phyloP scores from a whole-genome alignment of 1,140 invertebrate genomes.

The Lordiphosa collinella region DNA sequence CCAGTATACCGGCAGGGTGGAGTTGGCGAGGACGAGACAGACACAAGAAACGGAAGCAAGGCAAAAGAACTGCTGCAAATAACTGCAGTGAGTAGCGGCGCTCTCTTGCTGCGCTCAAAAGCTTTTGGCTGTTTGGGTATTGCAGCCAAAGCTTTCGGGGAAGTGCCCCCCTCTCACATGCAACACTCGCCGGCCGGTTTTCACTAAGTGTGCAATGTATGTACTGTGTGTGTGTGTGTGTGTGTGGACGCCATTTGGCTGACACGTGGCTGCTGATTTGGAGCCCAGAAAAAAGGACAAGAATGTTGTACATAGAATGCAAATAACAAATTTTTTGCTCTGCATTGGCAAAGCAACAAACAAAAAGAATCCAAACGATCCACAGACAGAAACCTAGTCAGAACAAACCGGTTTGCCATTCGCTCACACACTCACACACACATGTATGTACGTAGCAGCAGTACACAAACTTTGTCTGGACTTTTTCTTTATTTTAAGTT shows the following conservation, averaged over 20 bases:
- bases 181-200: conserved; percentile 66
- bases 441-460: conserved; percentile 15
- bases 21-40: conserved; percentile 31
- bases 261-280: conserved; percentile 62
- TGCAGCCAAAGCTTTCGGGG: conserved; percentile 50
- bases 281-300: conserved; percentile 49
- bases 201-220: conserved; percentile 11
- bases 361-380: conserved; percentile 31
- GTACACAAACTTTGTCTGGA: conserved; percentile 62
- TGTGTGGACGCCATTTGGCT: conserved; percentile 69
- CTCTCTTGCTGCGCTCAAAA: conserved; percentile 46
- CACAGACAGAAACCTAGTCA: conserved; percentile 36
- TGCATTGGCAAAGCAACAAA: conserved; percentile 53
- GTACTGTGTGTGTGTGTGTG: conserved; percentile 9
- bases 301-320: conserved; percentile 16
- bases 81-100: conserved; percentile 42
- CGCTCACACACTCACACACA: conserved; percentile 7
- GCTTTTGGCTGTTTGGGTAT: conserved; percentile 41
- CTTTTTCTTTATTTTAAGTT: conserved; percentile 76
- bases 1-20: conserved; percentile 10
- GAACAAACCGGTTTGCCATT: conserved; percentile 58
- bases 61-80: conserved; percentile 72
- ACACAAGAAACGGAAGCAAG: conserved; percentile 62
- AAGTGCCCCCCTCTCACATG: conserved; percentile 15
- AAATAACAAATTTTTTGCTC: background rate